Percentiles rank a stretch among this genome's conserved stretches.
Evolutionary conservation across 2,113 vertebrate species (phyloP).

Genomic region (Elanoides forficatus): DNA sequence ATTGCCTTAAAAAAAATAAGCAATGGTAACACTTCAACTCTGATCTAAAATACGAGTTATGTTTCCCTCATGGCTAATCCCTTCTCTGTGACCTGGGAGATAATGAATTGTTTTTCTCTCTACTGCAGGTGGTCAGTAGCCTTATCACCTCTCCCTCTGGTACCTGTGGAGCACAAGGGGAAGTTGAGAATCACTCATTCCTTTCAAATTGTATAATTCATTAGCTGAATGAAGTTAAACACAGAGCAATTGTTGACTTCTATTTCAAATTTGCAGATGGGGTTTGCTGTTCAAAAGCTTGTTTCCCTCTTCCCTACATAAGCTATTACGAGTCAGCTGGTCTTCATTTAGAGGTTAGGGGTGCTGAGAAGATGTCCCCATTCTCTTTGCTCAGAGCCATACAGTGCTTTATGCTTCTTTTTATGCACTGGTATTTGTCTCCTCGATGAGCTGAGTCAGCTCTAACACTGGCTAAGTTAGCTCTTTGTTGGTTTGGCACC

Average conservation of each 20-base stretch:
- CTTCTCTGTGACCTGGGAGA: background rate
- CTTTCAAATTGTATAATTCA: slow-evolving; percentile 3
- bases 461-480: background rate
- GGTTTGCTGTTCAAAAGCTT: background rate
- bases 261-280: background rate
- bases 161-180: background rate
- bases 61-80: background rate
- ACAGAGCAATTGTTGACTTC: background rate
- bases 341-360: background rate
- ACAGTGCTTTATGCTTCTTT: background rate
- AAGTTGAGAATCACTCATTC: background rate
- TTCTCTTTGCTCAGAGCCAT: background rate
- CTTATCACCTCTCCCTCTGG: background rate
- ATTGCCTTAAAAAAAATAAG: background rate
- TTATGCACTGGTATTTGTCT: background rate
- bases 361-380: background rate
- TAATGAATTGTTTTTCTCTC: slow-evolving; percentile 3
- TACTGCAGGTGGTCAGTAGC: background rate
- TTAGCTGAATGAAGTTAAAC: background rate
- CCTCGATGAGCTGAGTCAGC: background rate
- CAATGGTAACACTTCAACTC: background rate
- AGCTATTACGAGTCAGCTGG: background rate
- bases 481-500: background rate
- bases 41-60: background rate
- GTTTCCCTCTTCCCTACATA: background rate